phyloP scores from a whole-genome alignment of 2,113 vertebrate genomes.

The Channa maculata region DNA sequence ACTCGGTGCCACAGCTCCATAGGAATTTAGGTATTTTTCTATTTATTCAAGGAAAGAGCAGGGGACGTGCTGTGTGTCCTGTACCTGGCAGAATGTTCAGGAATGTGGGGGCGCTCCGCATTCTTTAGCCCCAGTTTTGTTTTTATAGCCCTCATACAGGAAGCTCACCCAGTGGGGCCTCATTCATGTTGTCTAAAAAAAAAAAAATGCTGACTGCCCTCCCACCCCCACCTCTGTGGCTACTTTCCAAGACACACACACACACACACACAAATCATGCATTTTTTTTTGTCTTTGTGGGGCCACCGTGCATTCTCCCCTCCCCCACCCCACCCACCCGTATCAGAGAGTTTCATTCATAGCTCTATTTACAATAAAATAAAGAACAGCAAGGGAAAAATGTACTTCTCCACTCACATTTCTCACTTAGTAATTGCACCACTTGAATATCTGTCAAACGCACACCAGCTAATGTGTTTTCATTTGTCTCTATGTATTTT shows the following conservation, averaged over 20 bases:
- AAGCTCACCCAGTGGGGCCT: constrained; percentile 77
- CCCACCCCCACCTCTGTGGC: constrained; percentile 70
- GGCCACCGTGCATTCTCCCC: constrained; percentile 47
- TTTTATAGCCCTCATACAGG: constrained; percentile 83
- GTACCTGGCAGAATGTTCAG: constrained; percentile 77
- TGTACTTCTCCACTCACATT: constrained; percentile 11
- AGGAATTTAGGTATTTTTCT: constrained; percentile 42
- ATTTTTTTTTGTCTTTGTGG: constrained; percentile 49
- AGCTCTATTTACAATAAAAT: constrained; percentile 73
- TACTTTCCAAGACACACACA: constrained; percentile 67
- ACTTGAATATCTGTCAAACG: neutral
- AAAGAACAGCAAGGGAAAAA: constrained; percentile 39
- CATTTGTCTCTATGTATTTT: neutral
- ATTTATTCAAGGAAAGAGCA: constrained; percentile 20
- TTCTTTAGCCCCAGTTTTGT: constrained; percentile 75
- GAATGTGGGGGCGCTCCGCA: constrained; percentile 72
- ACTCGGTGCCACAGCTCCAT: neutral
- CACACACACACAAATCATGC: constrained; percentile 42
- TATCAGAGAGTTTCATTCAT: constrained; percentile 67
- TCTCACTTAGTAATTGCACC: neutral
- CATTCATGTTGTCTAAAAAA: constrained; percentile 81
- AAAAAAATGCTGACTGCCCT: constrained; percentile 80
- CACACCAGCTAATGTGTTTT: neutral
- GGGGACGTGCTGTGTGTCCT: constrained; percentile 31
- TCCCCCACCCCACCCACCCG: constrained; percentile 22